These are phyloP conservation scores for Schizaphis graminum DNA, from an alignment of 2,888 invertebrate genomes.

Conservation along the genomic window DNA sequence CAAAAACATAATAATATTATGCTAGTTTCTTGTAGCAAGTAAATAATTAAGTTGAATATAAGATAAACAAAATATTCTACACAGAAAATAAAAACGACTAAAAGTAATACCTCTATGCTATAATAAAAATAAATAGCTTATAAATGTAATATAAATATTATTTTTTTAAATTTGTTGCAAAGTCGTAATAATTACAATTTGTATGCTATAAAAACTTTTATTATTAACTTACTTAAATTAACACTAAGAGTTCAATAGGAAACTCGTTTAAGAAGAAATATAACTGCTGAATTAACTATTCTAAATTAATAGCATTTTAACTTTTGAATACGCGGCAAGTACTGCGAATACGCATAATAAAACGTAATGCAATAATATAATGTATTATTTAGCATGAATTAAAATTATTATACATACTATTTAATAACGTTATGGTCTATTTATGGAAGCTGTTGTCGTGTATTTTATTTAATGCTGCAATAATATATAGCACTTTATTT, in stretches of 20 bases:
- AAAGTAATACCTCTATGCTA: not conserved
- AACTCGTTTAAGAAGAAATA: not conserved
- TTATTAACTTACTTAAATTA: conserved; percentile 7
- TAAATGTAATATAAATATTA: not conserved
- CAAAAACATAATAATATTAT: not conserved
- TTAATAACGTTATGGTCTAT: not conserved
- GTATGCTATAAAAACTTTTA: not conserved
- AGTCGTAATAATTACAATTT: not conserved
- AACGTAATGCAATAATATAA: not conserved
- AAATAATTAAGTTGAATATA: not conserved
- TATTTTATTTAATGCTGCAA: not conserved
- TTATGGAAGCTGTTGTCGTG: not conserved
- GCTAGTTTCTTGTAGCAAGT: not conserved
- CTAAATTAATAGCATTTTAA: not conserved
- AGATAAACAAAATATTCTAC: not conserved
- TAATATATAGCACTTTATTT: not conserved
- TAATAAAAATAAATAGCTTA: not conserved
- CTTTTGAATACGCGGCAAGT: not conserved
- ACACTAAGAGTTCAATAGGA: not conserved
- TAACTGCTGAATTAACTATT: not conserved
- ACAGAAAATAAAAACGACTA: not conserved
- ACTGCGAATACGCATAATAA: not conserved
- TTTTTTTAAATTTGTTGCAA: not conserved
- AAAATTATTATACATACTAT: not conserved
- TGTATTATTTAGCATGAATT: not conserved